Conservation (phyloP, 2,888 invertebrate genomes). For the Vanessa cardui region DNA sequence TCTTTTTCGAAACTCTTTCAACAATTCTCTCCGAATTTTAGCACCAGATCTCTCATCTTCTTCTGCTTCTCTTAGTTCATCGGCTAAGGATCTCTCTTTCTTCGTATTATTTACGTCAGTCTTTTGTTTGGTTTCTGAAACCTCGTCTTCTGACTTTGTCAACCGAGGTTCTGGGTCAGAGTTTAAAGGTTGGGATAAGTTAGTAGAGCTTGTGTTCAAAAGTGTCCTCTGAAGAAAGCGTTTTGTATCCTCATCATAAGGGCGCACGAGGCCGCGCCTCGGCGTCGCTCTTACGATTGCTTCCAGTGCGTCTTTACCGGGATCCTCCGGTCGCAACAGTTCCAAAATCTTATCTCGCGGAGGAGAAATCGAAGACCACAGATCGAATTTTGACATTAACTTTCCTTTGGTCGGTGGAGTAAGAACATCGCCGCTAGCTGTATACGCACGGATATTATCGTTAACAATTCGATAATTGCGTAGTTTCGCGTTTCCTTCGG, state of each 20-base stretch:
- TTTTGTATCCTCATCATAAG: conserved; percentile 70
- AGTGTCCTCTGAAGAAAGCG: conserved; percentile 71
- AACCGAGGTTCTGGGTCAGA: conserved; percentile 50
- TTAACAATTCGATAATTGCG: conserved; percentile 66
- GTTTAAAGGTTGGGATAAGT: conserved; percentile 45
- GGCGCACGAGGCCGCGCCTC: conserved; percentile 65
- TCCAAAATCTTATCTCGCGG: conserved; percentile 69
- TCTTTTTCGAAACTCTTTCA: conserved; percentile 55
- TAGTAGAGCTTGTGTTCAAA: conserved; percentile 61
- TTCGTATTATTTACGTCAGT: conserved; percentile 40
- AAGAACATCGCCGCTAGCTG: conserved; percentile 67
- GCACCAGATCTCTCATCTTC: conserved; percentile 56
- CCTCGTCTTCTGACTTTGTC: conserved; percentile 30
- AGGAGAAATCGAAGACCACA: conserved; percentile 62
- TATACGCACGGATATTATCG: conserved; percentile 68
- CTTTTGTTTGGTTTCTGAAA: conserved; percentile 24
- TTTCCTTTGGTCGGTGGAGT: conserved; percentile 66
- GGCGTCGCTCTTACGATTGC: conserved; percentile 72
- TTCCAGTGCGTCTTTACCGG: conserved; percentile 69
- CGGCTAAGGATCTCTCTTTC: conserved; percentile 64
- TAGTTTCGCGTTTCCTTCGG: conserved; percentile 69
- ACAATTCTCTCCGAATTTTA: conserved; percentile 50
- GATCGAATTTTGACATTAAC: conserved; percentile 67
- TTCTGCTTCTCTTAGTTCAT: conserved; percentile 73
- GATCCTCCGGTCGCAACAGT: conserved; percentile 69